Base-by-base conservation (phyloP, 2,888 invertebrate genomes). In the Acleris sparsana region DNA sequence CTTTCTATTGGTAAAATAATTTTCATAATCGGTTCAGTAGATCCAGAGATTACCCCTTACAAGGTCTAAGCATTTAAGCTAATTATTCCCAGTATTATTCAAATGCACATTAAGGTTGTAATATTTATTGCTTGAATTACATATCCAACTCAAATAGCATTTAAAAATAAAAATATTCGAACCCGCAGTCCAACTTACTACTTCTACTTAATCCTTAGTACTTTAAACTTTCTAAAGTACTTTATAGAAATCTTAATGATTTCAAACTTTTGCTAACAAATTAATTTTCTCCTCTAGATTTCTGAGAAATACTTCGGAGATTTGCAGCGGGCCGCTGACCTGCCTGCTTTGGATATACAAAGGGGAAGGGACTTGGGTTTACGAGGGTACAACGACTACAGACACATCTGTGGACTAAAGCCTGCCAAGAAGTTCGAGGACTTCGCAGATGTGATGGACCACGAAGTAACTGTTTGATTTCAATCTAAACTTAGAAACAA, bases 331-430 rank as follows among this genome's bases (percentile, higher is more conserved):
- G 83, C 85, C 25, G 80, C 83, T 57, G 89, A 89, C 56, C 72
- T 82, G 52, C 69, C 74, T 9, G 76, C 89, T 2, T 73, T 82
- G 33, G 87, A 83, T 66, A 86, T 89, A 71, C 89, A 89, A 68
- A 80, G 85, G 72, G 83, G 88, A 2, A 80, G 88, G 71, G 88
- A 88, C 62, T 71, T 88, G 70, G 87, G 87, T 3, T 66, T 88
- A 9, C 78, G 82, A 11, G 85, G 87, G 0, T 89, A 89, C 68
- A 89, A 87, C 67, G 85, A 83, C 44, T 89, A 88, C 60, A 80
- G 88, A 51, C 73, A 80, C 17, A 52, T 85, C 5, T 88, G 88
- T 62, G 84, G 87, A 0, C 61, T 86, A 22, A 83, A 80, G 63
- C 70, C 75, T 3, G 87, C 85, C 0, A 80, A 81, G 48, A 78